phyloP scores from a whole-genome alignment of 2,113 vertebrate genomes.

The Bufo gargarizans region DNA sequence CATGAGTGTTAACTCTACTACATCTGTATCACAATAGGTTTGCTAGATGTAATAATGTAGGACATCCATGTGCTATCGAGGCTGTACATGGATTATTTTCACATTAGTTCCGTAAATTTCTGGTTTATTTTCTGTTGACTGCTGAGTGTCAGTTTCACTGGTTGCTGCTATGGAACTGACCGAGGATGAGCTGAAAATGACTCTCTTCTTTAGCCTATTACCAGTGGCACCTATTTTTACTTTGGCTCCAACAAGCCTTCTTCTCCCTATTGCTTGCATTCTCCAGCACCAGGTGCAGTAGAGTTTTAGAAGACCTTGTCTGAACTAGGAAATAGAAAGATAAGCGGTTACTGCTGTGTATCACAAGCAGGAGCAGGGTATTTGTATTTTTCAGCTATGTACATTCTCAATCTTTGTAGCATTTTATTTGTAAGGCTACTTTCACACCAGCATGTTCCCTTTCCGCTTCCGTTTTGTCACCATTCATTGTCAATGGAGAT shows the following conservation, averaged over 20 bases:
- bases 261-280: slow-evolving; percentile 74
- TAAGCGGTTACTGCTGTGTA: not conserved
- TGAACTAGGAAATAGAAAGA: slow-evolving; percentile 75
- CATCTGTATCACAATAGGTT: not conserved
- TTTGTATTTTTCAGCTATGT: not conserved
- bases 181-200: slow-evolving; percentile 90
- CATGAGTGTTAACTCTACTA: too few relatives aligned
- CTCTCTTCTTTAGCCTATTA: slow-evolving; percentile 87
- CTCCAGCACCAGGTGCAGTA: slow-evolving; percentile 79
- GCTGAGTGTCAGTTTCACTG: slow-evolving; percentile 72
- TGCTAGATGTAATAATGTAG: not conserved
- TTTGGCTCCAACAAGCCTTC: slow-evolving; percentile 79
- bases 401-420: not conserved
- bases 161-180: slow-evolving; percentile 89
- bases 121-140: slow-evolving; percentile 70
- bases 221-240: slow-evolving; percentile 75
- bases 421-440: not conserved
- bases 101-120: slow-evolving; percentile 66
- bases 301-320: slow-evolving; percentile 79
- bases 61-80: slow-evolving; percentile 66
- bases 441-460: too few relatives aligned
- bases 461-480: too few relatives aligned
- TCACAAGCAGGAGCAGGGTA: not conserved
- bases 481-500: too few relatives aligned
- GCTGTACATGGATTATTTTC: slow-evolving; percentile 85